A percentile compares a stretch with the other conserved stretches of the same genome.
Conservation (phyloP, 1,140 invertebrate genomes). For the Penaeus japonicus region DNA sequence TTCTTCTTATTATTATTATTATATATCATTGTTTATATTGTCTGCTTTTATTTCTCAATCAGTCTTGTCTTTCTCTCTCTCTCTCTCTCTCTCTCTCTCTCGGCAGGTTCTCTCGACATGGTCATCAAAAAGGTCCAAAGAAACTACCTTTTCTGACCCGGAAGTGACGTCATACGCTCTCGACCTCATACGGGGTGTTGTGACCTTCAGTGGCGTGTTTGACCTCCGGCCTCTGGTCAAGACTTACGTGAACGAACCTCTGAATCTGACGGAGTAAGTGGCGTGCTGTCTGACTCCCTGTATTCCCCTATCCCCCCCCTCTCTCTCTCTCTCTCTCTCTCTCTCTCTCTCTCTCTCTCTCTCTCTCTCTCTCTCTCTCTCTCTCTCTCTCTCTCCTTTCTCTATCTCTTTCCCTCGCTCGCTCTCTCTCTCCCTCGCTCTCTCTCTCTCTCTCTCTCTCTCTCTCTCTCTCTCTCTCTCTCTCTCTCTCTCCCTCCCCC, state of each 20-base stretch:
- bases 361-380: background rate
- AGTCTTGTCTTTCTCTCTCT: too few relatives aligned
- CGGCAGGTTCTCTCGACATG: too few relatives aligned
- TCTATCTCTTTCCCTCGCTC: background rate
- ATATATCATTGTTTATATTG: too few relatives aligned
- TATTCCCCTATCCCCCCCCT: too few relatives aligned
- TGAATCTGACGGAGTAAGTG: slow-evolving; percentile 13
- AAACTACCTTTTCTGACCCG: background rate
- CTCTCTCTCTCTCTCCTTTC: background rate
- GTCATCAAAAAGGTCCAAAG: too few relatives aligned
- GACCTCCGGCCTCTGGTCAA: slow-evolving; percentile 20
- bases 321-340: too few relatives aligned
- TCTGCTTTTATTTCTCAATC: too few relatives aligned
- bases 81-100: too few relatives aligned
- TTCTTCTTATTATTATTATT: too few relatives aligned
- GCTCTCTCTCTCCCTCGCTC: background rate
- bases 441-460: background rate
- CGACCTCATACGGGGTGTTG: slow-evolving; percentile 13
- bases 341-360: too few relatives aligned
- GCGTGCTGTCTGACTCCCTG: background rate
- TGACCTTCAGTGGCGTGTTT: slow-evolving; percentile 36
- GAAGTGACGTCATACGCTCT: background rate
- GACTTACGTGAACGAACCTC: slow-evolving; percentile 44
- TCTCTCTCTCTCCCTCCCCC: background rate
- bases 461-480: background rate